Base-by-base conservation (phyloP, 1,140 invertebrate genomes). In the Papilio polyxenes region DNA sequence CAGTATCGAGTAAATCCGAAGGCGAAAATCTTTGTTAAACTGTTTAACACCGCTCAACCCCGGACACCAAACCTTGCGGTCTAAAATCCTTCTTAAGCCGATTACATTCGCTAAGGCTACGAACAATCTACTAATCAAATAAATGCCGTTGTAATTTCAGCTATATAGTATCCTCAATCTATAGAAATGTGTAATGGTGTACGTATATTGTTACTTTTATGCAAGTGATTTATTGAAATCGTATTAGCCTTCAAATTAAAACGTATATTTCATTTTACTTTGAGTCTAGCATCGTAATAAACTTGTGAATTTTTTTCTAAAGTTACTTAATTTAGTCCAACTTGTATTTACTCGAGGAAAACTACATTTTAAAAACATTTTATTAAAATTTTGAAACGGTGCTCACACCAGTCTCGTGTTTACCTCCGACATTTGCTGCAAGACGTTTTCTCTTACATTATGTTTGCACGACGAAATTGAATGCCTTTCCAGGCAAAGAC, bases 401-500 rank as follows among this genome's bases (percentile, higher is more conserved):
- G 20, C 75, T 53, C 44, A 53, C 48, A 15, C 75, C 75, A 48
- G n/a, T 3, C 8, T 77, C 75, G 6, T 77, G 75, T 53, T 77
- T 53, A 20, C 75, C 20, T 49, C 48, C 75, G 48, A 53, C 48
- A 77, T 77, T 56, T 77, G n/a, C 23, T 77, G 75, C 10, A 20
- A 53, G n/a, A 77, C 53, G 48, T 77, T 77, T 77, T 77, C 75
- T 75, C 75, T 77, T 53, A 77, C 75, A 77, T 77, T 77, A 56
- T 77, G 75, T 77, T 77, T 77, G 75, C 75, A 31, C 75, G 75
- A 53, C 75, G 49, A 77, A 77, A 77, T 77, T 77, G 75, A 77
- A 77, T 56, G 49, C 75, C 49, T 77, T 49, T 20, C 49, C 44
- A n/a, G 48, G 75, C 49, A 23, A 23, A n/a, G 23, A 77, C 75